A percentile compares a stretch with the other conserved stretches of the same genome.
Conservation (phyloP, 1,140 invertebrate genomes). For the Sogatella furcifera region DNA sequence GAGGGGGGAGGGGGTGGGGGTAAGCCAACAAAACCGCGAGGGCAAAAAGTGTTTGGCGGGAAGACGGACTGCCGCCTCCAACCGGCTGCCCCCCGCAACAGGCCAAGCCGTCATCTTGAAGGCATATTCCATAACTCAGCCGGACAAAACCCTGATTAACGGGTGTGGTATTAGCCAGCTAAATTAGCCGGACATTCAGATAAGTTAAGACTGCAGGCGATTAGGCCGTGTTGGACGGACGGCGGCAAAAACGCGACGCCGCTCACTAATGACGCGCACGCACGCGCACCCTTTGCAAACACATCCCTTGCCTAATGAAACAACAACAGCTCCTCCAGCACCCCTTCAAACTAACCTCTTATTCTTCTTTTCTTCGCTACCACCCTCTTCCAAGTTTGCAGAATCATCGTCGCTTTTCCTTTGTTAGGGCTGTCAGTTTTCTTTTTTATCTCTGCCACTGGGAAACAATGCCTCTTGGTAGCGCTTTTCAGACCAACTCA, state of each 20-base stretch:
- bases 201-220: slow-evolving; percentile 1
- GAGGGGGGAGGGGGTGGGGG: not conserved
- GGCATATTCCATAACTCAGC: slow-evolving; percentile 1
- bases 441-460: no score
- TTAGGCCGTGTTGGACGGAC: not conserved
- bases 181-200: slow-evolving; percentile 4
- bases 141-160: slow-evolving; percentile 2
- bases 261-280: not conserved
- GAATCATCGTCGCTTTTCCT: no score
- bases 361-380: no score
- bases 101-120: not conserved
- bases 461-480: no score
- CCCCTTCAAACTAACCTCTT: no score
- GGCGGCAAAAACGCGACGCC: not conserved
- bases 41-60: not conserved
- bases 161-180: not conserved
- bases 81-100: not conserved
- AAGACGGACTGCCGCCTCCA: not conserved
- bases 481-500: no score
- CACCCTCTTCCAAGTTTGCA: no score
- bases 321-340: no score
- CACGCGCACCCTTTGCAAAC: no score
- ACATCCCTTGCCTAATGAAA: no score
- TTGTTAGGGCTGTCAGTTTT: no score
- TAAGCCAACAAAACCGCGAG: not conserved